These are phyloP conservation scores for Desmophyllum pertusum DNA, from an alignment of 92 coral and sea anemone species.

Conservation along the genomic window DNA sequence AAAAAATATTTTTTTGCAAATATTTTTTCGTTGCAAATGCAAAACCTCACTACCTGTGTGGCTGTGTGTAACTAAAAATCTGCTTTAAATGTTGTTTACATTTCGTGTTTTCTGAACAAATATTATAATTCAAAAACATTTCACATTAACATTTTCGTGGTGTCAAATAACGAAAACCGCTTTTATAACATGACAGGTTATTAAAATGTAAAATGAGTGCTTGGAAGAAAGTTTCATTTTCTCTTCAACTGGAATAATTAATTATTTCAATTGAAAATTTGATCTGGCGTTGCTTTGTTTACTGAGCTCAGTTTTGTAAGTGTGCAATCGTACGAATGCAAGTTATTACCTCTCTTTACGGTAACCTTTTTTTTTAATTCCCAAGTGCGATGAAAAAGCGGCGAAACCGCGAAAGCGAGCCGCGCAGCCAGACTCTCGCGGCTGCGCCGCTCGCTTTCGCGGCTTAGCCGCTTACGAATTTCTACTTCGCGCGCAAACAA, in stretches of 20 bases:
- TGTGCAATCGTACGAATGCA: background rate
- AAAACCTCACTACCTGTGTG: background rate
- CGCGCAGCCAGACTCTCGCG: too few relatives aligned
- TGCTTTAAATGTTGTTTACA: slow-evolving; percentile 7
- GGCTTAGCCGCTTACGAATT: too few relatives aligned
- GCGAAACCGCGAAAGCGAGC: too few relatives aligned
- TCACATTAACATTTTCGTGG: slow-evolving; percentile 14
- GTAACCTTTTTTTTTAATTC: too few relatives aligned
- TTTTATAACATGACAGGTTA: background rate
- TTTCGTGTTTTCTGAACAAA: background rate
- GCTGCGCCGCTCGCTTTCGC: too few relatives aligned
- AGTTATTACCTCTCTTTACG: too few relatives aligned
- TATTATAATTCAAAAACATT: slow-evolving; percentile 26
- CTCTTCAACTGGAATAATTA: background rate
- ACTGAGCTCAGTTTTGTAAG: background rate
- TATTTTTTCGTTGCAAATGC: background rate
- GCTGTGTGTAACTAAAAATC: too few relatives aligned
- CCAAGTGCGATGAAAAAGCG: too few relatives aligned
- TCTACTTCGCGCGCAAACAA: too few relatives aligned
- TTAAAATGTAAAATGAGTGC: background rate
- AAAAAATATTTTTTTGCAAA: too few relatives aligned
- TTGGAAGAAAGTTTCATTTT: background rate
- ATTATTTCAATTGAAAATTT: background rate
- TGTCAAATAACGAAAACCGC: background rate
- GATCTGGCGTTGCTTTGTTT: background rate